Base-by-base conservation (phyloP, 2,888 invertebrate genomes). In the Sphaerophoria taeniata region DNA sequence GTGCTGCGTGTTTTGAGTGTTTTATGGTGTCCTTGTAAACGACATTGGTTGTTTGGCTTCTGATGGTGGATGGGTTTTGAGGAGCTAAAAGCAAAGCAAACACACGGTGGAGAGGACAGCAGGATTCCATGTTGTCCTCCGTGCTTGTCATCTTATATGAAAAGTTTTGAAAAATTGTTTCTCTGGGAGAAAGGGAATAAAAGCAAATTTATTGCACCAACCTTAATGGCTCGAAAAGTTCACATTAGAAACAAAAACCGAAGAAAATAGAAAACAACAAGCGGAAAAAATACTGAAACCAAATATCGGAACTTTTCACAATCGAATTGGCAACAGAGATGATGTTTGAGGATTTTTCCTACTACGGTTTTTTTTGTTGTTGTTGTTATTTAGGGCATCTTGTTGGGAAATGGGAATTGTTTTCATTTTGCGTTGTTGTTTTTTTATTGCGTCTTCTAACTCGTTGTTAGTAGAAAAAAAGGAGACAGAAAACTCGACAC, bases 241-340 rank as follows among this genome's bases (percentile, higher is more conserved):
- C 51, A 63, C 63, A 51, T 11, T 39, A 65, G 69, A 55, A 55
- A 39, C 45, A 7, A 47, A 33, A 24, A 24, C 24, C 24, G 2
- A 2, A 24, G 24, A 34, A 6, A 47, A 33, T 31, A 14, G 4
- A 24, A 16, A 11, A 34, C 3, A 58, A 39, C 2, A 39, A 43
- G 24, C 24, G 24, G 24, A 53, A 53, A 53, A 53, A 53, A 53
- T 9, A 53, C 24, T 49, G 12, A 49, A 63, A 47, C 47, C 60
- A 75, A 73, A 43, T 60, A 67, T 65, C 53, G 78, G 65, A 79
- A 84, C 71, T 71, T 73, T 73, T 55, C 61, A 34, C 85, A 85
- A 81, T 85, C 55, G 81, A 81, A 77, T 85, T 85, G 76, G 73
- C 72, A 81, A 65, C 58, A 47, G 72, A 63, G 76, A 73, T 69